Conservation (phyloP, 1,140 invertebrate species). For the Conus betulinus region DNA sequence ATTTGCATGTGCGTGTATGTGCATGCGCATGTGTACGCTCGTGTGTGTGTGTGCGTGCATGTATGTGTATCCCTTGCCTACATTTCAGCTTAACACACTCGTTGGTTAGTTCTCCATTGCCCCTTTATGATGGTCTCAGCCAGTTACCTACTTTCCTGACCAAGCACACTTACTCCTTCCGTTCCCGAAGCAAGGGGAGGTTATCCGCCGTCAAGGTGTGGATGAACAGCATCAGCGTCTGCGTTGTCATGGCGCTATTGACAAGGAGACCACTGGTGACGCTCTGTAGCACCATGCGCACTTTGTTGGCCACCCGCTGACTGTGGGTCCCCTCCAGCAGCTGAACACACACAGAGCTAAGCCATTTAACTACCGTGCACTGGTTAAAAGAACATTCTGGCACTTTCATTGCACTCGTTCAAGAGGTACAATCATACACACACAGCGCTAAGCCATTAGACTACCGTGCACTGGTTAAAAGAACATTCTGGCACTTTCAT, state of each 20-base stretch:
- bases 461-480: too few species aligned
- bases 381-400: too few species aligned
- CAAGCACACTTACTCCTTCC: conserved; percentile 44
- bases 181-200: conserved; percentile 56
- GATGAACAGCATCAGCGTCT: conserved; percentile 88
- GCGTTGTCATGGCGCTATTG: conserved; percentile 85
- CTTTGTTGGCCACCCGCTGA: conserved; percentile 87
- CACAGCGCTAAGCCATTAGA: too few species aligned
- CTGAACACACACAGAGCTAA: conserved; percentile 56
- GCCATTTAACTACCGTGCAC: too few species aligned
- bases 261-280: conserved; percentile 87
- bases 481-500: too few species aligned
- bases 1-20: too few species aligned
- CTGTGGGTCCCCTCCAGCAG: conserved; percentile 84
- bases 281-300: conserved; percentile 86
- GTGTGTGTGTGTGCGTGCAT: not conserved
- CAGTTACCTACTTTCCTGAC: too few species aligned
- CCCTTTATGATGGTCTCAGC: too few species aligned
- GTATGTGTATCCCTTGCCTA: not conserved
- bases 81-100: too few species aligned
- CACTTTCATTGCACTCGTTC: too few species aligned
- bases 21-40: too few species aligned
- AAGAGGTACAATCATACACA: too few species aligned
- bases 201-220: conserved; percentile 82
- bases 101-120: not conserved